Percentiles rank a stretch among this genome's conserved stretches.
Conservation (phyloP, 2,888 invertebrate species). For the Chalcis sispes region DNA sequence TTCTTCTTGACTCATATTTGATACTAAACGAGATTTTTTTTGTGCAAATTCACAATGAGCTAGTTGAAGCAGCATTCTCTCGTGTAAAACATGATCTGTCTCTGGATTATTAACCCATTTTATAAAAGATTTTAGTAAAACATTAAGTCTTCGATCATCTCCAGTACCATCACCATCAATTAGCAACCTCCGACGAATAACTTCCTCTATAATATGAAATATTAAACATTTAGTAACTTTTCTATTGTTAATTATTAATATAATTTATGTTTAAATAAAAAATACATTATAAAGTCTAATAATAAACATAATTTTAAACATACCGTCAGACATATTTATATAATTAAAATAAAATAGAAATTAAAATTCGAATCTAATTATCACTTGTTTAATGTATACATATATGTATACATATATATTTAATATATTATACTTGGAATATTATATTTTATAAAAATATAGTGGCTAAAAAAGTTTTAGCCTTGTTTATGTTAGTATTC, state of each 20-base stretch:
- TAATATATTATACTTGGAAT: no score
- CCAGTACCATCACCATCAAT: slow-evolving; percentile 99
- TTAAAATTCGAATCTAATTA: no score
- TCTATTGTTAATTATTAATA: background rate
- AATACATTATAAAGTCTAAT: background rate
- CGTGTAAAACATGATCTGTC: slow-evolving; percentile 78
- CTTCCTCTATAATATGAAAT: slow-evolving; percentile 84
- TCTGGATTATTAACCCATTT: slow-evolving; percentile 87
- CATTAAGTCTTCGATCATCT: slow-evolving; percentile 93
- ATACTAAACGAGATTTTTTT: slow-evolving; percentile 87
- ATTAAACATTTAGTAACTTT: no score
- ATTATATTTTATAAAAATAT: no score
- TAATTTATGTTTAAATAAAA: background rate
- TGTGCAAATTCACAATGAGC: slow-evolving; percentile 93
- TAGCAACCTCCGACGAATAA: slow-evolving; percentile 91
- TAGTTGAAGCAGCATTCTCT: slow-evolving; percentile 88
- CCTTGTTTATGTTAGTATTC: no score
- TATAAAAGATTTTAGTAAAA: slow-evolving; percentile 88
- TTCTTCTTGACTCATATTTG: slow-evolving; percentile 90
- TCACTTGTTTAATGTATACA: no score
- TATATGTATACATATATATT: no score
- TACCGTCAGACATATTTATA: slow-evolving; percentile 55
- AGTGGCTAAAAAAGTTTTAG: no score
- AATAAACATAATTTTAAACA: slow-evolving; percentile 8
- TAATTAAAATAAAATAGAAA: no score